Base-by-base conservation (phyloP, 2,888 invertebrate species). In the Yponomeuta evonymella region DNA sequence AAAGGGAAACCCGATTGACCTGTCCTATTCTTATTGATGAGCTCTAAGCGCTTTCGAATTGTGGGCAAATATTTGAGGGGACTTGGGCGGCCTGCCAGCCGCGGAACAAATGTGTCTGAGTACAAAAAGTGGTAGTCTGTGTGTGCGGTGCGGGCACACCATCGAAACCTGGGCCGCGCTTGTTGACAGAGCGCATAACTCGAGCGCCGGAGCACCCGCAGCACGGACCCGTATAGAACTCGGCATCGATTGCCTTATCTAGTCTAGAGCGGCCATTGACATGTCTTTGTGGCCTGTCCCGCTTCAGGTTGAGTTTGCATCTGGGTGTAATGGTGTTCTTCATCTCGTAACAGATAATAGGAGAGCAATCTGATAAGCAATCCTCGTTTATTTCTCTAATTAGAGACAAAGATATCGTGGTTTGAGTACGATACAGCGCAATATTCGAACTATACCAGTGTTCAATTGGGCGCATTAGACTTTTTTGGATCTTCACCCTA, bases 121-220 rank as follows among this genome's bases (percentile, higher is more conserved):
- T 78, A 82, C 83, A 88, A 89, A 72, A 58, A 58, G 51, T 58
- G 51, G 51, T 89, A 89, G 88, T 85, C 78, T 83, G 84, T 87
- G 84, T 87, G 85, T 86, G 81, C 81, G 79, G 81, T 82, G 84
- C 83, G 85, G 84, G 83, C 78, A 82, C 77, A 48, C 58, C 11
- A n/a, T 62, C 3, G 23, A 29, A 58, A n/a, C 67, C 36, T 33
- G 68, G 80, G 79, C 80, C 84, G 79, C 78, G 76, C 77, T 73
- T 91, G 89, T 90, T 92, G 91, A 91, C 90, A 90, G 80, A 88
- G 83, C 87, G 89, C 90, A 92, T 90, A 91, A 85, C 86, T 86
- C 81, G 51, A 12, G 78, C 30, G 58, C 30, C 11, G 15, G n/a
- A 6, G 65, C 65, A 29, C 65, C 29, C 65, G 12, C 15, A 58